A percentile compares a stretch with the other conserved stretches of the same genome.
Conservation (phyloP, 2,888 invertebrate species). For the Cosmopolites sordidus region DNA sequence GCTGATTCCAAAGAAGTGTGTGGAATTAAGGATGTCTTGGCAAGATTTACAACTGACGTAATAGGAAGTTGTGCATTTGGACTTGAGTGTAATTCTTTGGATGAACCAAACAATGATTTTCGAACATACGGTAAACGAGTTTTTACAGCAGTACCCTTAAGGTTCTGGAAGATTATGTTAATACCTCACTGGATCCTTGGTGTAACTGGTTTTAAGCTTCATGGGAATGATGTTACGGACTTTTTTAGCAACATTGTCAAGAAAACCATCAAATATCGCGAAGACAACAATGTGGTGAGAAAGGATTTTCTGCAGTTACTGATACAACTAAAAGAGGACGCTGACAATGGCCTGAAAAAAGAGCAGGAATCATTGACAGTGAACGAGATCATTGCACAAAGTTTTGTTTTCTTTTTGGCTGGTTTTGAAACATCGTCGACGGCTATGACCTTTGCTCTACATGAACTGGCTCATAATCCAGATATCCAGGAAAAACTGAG, state of each 20-base stretch:
- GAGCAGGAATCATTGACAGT: constrained; percentile 9
- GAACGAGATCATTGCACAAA: constrained; percentile 25
- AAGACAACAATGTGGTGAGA: constrained; percentile 45
- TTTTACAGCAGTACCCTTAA: background rate
- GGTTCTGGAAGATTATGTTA: background rate
- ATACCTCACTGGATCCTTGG: constrained; percentile 1
- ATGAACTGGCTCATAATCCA: constrained; percentile 31
- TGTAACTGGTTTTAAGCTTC: background rate
- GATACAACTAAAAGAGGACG: constrained; percentile 36
- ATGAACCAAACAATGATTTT: constrained; percentile 52
- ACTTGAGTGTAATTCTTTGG: constrained; percentile 54
- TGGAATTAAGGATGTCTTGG: constrained; percentile 48
- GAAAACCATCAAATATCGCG: constrained; percentile 47
- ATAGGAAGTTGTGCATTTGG: constrained; percentile 58
- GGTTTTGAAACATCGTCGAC: constrained; percentile 36
- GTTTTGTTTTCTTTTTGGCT: constrained; percentile 32
- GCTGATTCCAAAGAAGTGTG: constrained; percentile 15
- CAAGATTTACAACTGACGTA: constrained; percentile 55
- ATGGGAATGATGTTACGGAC: background rate
- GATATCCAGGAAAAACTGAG: constrained; percentile 33
- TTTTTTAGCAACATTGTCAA: constrained; percentile 37
- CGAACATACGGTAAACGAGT: constrained; percentile 6
- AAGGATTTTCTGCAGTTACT: constrained; percentile 55
- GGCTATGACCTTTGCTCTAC: constrained; percentile 32
- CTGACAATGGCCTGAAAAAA: constrained; percentile 40